A percentile compares a stretch with the other conserved stretches of the same genome.
These are phyloP conservation scores for Elachura formosa DNA, from an alignment of 2,113 vertebrate species.

Conservation along the genomic window DNA sequence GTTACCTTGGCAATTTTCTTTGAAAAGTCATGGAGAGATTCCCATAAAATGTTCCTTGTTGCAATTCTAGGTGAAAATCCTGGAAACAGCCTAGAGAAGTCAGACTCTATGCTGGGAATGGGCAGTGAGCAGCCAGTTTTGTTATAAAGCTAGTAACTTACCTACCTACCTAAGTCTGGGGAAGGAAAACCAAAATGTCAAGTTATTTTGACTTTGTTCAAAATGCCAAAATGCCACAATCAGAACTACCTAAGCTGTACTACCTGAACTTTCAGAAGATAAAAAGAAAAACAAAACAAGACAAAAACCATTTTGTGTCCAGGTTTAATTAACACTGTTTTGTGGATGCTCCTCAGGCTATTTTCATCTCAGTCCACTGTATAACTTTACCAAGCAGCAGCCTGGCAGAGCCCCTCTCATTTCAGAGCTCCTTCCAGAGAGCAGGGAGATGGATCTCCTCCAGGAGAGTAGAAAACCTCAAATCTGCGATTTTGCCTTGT, in stretches of 20 bases:
- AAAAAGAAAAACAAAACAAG: neutral
- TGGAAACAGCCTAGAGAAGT: neutral
- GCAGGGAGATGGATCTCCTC: neutral
- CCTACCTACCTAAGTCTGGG: neutral
- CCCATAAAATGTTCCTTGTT: neutral
- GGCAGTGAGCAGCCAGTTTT: neutral
- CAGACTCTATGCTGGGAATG: neutral
- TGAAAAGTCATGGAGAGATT: neutral
- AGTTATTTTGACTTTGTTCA: neutral
- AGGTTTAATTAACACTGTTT: neutral
- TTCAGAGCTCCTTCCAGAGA: neutral
- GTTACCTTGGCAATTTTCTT: neutral
- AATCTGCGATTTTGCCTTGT: neutral
- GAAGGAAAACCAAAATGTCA: neutral
- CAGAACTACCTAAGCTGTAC: neutral
- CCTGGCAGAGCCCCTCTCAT: neutral
- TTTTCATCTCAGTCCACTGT: neutral
- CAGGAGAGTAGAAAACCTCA: neutral
- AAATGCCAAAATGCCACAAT: neutral
- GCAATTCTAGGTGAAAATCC: neutral
- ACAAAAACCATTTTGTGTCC: neutral
- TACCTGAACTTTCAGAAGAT: neutral
- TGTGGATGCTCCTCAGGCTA: neutral
- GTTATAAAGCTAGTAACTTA: neutral
- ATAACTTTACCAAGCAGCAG: neutral